phyloP scores from a whole-genome alignment of 2,113 vertebrate genomes.

The Leptobrachium ailaonicum region DNA sequence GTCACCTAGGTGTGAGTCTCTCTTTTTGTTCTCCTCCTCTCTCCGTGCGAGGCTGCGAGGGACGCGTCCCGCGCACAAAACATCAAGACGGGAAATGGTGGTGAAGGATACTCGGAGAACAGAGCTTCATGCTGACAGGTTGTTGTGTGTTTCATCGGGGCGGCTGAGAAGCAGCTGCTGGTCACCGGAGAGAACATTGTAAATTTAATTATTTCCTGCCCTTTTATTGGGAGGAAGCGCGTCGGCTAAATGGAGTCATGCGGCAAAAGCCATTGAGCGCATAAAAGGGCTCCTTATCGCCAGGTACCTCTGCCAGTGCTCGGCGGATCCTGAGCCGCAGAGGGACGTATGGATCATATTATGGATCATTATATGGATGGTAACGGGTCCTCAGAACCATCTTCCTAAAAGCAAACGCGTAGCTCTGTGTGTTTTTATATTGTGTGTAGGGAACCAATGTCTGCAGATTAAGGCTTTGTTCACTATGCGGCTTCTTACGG shows the following conservation, averaged over 20 bases:
- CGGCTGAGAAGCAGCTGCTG: constrained; percentile 49
- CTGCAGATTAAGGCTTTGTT: no score
- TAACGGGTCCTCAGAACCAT: no score
- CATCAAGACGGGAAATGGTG: constrained; percentile 18
- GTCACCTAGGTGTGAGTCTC: constrained; percentile 6
- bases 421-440: no score
- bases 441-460: no score
- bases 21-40: constrained; percentile 10
- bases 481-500: no score
- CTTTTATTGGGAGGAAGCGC: constrained; percentile 27
- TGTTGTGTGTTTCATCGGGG: constrained; percentile 48
- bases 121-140: constrained; percentile 47
- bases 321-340: no score
- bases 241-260: constrained; percentile 31
- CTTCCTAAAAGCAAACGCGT: no score
- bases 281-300: neutral
- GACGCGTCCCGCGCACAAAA: constrained; percentile 10
- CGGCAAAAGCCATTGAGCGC: constrained; percentile 19
- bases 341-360: no score
- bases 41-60: constrained; percentile 20
- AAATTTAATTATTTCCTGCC: constrained; percentile 48
- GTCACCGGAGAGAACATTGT: constrained; percentile 45
- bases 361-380: no score
- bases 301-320: constrained; percentile 3
- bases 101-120: constrained; percentile 29